These are phyloP conservation scores for Dasysyrphus albostriatus DNA, from an alignment of 2,888 invertebrate genomes.

Conservation along the genomic window DNA sequence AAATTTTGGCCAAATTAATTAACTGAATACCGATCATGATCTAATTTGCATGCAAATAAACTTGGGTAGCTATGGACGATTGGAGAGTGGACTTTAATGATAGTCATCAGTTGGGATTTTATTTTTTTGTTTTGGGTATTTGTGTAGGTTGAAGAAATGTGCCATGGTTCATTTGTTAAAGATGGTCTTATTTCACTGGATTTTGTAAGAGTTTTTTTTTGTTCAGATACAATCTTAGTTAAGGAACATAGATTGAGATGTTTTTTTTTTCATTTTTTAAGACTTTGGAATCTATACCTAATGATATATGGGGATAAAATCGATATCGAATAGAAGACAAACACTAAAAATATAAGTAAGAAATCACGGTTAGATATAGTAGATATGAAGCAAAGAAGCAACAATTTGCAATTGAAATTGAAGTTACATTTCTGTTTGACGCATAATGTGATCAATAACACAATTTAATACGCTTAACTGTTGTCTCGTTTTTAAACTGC, in stretches of 20 bases:
- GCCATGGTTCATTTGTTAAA: not conserved
- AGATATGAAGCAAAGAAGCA: no score
- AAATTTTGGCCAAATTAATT: conserved; percentile 65
- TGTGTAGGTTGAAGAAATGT: conserved; percentile 9
- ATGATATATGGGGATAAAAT: no score
- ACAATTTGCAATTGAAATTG: no score
- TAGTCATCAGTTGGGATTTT: conserved; percentile 17
- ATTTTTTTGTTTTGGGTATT: not conserved
- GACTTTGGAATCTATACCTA: no score
- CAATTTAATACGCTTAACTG: no score
- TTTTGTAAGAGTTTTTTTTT: not conserved
- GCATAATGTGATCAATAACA: no score
- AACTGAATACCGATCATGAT: conserved; percentile 48
- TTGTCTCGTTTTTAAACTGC: no score
- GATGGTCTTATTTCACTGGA: not conserved
- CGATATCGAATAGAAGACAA: no score
- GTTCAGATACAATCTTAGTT: not conserved
- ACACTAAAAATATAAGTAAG: no score
- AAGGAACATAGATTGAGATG: not conserved
- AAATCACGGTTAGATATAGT: no score
- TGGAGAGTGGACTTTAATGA: conserved; percentile 14
- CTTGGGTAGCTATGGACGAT: conserved; percentile 39
- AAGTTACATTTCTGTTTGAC: no score
- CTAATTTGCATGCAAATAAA: conserved; percentile 61
- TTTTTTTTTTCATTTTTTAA: no score